These are phyloP conservation scores for Octonoba sinensis DNA, from an alignment of 2,888 invertebrate genomes.

Conservation along the genomic window DNA sequence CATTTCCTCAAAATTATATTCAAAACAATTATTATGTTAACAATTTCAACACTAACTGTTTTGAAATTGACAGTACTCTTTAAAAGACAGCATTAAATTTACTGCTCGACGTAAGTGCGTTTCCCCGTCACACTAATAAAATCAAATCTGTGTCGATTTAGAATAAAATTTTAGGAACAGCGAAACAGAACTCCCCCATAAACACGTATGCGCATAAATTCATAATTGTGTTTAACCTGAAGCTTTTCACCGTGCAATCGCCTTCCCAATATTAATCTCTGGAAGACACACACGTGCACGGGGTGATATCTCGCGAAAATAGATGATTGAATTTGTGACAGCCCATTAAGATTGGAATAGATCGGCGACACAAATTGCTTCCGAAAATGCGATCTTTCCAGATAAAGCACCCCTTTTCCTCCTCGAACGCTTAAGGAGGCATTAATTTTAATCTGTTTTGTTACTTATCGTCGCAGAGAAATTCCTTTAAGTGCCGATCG, in stretches of 20 bases:
- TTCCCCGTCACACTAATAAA: too few species aligned
- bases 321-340: conserved; percentile 58
- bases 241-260: background rate
- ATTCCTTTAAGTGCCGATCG: conserved; percentile 16
- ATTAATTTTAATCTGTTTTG: conserved; percentile 54
- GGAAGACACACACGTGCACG: background rate
- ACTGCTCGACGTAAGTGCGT: too few species aligned
- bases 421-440: conserved; percentile 27
- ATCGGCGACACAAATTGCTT: conserved; percentile 53
- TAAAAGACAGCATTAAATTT: too few species aligned
- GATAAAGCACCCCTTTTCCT: background rate
- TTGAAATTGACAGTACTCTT: too few species aligned
- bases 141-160: too few species aligned
- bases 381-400: conserved; percentile 30
- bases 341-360: conserved; percentile 56
- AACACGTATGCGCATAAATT: too few species aligned
- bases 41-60: too few species aligned
- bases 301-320: conserved; percentile 33
- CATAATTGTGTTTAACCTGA: too few species aligned
- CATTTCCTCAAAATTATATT: too few species aligned
- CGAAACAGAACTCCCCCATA: too few species aligned
- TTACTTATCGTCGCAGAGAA: conserved; percentile 17
- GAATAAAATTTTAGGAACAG: too few species aligned
- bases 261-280: conserved; percentile 50
- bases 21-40: too few species aligned